phyloP scores from a whole-genome alignment of 2,113 vertebrate species.

The Sprattus sprattus region DNA sequence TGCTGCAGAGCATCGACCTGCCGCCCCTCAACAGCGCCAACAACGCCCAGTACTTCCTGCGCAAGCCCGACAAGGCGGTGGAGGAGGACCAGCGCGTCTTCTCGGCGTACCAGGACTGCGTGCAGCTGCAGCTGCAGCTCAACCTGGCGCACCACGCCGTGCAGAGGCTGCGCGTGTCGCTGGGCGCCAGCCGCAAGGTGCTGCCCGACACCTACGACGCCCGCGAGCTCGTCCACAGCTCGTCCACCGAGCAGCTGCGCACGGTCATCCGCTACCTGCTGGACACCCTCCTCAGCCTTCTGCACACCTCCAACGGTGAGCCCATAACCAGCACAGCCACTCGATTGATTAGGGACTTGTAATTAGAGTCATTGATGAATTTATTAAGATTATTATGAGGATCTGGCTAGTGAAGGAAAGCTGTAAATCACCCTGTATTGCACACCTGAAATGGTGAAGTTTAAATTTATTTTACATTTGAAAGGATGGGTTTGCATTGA shows the following conservation, averaged over 20 bases:
- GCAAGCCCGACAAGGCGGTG: slow-evolving; percentile 96
- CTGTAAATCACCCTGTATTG: no score
- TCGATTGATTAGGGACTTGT: neutral
- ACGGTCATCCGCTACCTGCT: slow-evolving; percentile 95
- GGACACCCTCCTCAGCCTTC: slow-evolving; percentile 95
- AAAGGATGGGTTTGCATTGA: neutral
- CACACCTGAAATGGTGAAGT: no score
- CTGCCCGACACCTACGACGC: slow-evolving; percentile 68
- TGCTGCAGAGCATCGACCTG: slow-evolving; percentile 95
- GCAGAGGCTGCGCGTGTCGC: slow-evolving; percentile 88
- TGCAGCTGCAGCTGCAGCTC: slow-evolving; percentile 95
- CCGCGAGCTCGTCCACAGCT: slow-evolving; percentile 85
- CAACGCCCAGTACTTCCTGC: slow-evolving; percentile 95
- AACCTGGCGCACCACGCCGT: slow-evolving; percentile 97
- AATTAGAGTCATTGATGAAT: no score
- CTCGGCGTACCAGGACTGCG: slow-evolving; percentile 97
- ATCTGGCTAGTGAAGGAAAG: no score
- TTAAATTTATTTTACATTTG: neutral
- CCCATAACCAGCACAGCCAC: neutral
- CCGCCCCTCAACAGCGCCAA: slow-evolving; percentile 97
- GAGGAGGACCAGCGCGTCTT: slow-evolving; percentile 97
- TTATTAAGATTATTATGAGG: no score
- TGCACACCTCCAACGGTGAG: slow-evolving; percentile 95
- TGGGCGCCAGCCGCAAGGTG: slow-evolving; percentile 83
- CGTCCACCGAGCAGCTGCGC: slow-evolving; percentile 94